Evolutionary conservation across 2,113 vertebrate species (phyloP).

Genomic region (Phalacrocorax aristotelis): DNA sequence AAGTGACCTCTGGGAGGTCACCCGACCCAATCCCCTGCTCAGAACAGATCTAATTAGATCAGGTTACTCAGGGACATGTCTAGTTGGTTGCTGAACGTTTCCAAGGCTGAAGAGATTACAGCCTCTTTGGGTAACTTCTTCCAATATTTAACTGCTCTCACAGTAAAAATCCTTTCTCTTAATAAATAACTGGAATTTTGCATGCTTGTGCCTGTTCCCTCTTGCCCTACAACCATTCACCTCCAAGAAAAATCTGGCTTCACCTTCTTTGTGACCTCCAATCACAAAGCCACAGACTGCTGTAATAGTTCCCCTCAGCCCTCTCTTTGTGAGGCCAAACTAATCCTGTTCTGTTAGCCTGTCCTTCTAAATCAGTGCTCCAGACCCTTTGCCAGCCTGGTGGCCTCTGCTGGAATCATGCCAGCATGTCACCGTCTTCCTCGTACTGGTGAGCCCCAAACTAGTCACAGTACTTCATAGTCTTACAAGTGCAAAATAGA

Average conservation of each 20-base stretch:
- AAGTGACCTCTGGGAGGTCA: background rate
- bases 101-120: background rate
- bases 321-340: background rate
- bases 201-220: background rate
- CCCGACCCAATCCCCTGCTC: background rate
- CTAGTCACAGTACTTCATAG: background rate
- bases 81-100: background rate
- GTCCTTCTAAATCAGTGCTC: background rate
- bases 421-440: background rate
- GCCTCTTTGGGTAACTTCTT: background rate
- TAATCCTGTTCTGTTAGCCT: fast-evolving
- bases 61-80: background rate
- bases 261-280: background rate
- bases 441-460: background rate
- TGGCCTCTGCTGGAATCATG: background rate
- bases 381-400: background rate
- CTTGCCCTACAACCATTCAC: no score
- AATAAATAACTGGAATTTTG: background rate
- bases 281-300: fast-evolving
- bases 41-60: background rate
- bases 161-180: background rate
- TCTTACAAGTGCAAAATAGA: fast-evolving
- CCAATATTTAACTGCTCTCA: background rate
- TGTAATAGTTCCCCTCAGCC: background rate
- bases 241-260: background rate